phyloP scores from a whole-genome alignment of 92 coral and sea anemone genomes.

The Porites divaricata region DNA sequence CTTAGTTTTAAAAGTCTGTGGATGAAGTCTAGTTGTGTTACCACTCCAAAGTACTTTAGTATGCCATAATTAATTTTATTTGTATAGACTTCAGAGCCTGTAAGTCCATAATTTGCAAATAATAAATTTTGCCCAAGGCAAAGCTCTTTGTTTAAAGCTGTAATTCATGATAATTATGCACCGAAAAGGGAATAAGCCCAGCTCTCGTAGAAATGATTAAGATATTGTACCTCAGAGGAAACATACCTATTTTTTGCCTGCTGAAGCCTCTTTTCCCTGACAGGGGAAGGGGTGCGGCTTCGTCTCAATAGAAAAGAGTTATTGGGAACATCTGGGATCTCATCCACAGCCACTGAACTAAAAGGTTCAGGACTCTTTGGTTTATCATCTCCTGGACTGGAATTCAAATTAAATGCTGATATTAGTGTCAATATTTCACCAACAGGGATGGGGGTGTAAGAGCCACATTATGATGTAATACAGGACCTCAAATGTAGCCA shows the following conservation, averaged over 20 bases:
- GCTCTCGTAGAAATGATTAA: no score
- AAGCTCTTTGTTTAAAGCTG: no score
- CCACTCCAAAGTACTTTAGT: not conserved
- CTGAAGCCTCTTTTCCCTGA: slow-evolving; percentile 75
- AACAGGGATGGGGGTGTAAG: not conserved
- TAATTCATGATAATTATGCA: no score
- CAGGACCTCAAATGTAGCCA: no score
- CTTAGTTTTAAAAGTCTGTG: not conserved
- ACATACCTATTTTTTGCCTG: slow-evolving; percentile 33
- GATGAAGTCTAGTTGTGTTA: not conserved
- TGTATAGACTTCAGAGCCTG: no score
- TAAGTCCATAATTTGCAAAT: no score
- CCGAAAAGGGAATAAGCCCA: no score
- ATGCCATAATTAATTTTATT: no score
- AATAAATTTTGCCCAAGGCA: no score
- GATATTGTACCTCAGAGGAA: not conserved
- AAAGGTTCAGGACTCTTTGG: slow-evolving; percentile 31
- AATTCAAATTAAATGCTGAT: not conserved
- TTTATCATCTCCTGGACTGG: slow-evolving; percentile 39
- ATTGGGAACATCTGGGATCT: slow-evolving; percentile 85
- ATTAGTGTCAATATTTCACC: not conserved
- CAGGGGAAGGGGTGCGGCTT: slow-evolving; percentile 96
- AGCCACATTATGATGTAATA: not conserved
- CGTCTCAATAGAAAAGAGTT: slow-evolving; percentile 91
- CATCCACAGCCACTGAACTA: slow-evolving; percentile 74